Base-by-base conservation (phyloP, 2,113 vertebrate genomes). In the Okapia johnstoni region DNA sequence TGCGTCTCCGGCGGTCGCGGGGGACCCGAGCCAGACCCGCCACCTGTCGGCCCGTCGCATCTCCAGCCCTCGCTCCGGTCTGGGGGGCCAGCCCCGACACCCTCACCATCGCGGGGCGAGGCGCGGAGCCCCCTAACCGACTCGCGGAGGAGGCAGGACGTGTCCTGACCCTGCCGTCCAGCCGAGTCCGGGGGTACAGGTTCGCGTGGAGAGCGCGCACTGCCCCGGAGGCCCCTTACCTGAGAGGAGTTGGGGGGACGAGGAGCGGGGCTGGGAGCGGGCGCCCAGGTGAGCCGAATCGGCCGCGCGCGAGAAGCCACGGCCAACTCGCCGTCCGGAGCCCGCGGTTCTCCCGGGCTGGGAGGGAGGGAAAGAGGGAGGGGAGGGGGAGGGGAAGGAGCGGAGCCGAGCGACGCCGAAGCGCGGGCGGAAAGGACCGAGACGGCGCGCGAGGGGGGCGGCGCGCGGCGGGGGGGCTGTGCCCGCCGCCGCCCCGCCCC, bases 391-490 rank as follows among this genome's bases (percentile, higher is more conserved):
- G 17, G 46, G 28, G 86, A 52, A n/a, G 88, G 94, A 63, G 87
- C 83, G 63, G 84, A 93, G 81, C 89, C 98, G 98, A 98, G 94
- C 95, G 46, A 46, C 80, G 97, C 98, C 98, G 98, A 98, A 97
- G 97, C 92, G 76, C 46, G 21, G 86, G 61, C 98, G 99, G 98
- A 99, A 99, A 98, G 96, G 95, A 96, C 98, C 98, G 98, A 98
- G 96, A 79, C 92, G 57, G 90, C 87, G 94, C 89, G 87, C 94
- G 93, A 90, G 92, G 97, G 96, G 97, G 93, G 61, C 88, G 93
- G 95, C 96, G 63, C 52, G 30, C 88, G 70, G 88, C 43, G 84
- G 76, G 94, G 94, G 60, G 76, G 92, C 25, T 40, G 76, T 5
- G 87, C 46, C 77, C 46, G 73, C 12, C 54, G 46, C 88, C 85